These are phyloP conservation scores for Poeciliopsis occidentalis DNA, from an alignment of 2,113 vertebrate species.

Conservation along the genomic window DNA sequence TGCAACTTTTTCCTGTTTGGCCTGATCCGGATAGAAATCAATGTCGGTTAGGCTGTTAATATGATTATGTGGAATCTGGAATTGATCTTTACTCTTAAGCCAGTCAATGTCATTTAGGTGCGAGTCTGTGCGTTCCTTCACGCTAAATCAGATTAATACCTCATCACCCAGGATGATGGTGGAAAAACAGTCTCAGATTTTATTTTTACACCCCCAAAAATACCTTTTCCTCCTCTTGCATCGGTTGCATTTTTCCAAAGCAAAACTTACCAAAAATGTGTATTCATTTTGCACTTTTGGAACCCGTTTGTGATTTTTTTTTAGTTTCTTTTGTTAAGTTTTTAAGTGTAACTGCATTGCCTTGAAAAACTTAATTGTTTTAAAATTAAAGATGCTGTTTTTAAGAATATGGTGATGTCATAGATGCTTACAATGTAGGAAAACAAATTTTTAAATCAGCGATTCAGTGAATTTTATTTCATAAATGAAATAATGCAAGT, in stretches of 20 bases:
- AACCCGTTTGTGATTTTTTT: neutral
- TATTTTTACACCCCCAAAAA: neutral
- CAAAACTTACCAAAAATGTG: neutral
- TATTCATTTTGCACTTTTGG: neutral
- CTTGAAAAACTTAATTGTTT: neutral
- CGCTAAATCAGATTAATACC: constrained; percentile 74
- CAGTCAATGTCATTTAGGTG: constrained; percentile 74
- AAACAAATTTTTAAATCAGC: neutral
- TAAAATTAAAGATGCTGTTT: too few species aligned
- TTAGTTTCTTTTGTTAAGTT: neutral
- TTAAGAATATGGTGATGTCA: neutral
- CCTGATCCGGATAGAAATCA: constrained; percentile 61
- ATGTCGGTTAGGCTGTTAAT: constrained; percentile 75
- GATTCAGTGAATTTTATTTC: neutral
- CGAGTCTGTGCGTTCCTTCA: constrained; percentile 71
- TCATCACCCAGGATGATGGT: constrained; percentile 60
- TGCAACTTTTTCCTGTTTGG: constrained; percentile 53
- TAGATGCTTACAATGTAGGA: neutral
- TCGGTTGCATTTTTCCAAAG: neutral
- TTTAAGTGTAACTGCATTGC: neutral
- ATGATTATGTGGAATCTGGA: constrained; percentile 74
- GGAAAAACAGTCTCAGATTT: constrained; percentile 5
- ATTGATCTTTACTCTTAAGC: constrained; percentile 76
- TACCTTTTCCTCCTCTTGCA: neutral
- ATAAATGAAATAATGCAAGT: neutral